A percentile compares a stretch with the other conserved stretches of the same genome.
These are phyloP conservation scores for Trachymyrmex septentrionalis DNA, from an alignment of 1,140 invertebrate genomes.

Conservation along the genomic window DNA sequence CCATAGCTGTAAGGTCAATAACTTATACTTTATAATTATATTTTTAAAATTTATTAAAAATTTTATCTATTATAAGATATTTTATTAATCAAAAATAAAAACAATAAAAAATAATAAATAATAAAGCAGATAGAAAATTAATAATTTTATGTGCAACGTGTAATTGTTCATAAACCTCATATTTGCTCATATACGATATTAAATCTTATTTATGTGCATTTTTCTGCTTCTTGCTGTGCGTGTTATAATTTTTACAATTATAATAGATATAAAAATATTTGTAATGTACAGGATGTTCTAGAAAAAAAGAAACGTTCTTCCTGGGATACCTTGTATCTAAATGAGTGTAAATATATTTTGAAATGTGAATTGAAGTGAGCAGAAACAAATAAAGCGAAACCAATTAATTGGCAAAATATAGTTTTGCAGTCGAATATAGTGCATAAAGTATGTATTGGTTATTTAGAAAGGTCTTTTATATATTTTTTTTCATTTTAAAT, in stretches of 20 bases:
- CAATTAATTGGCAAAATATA: constrained; percentile 30
- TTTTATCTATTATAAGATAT: neutral
- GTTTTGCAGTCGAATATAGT: neutral
- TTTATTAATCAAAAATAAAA: constrained; percentile 24
- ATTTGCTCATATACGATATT: constrained; percentile 4
- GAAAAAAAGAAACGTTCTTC: neutral
- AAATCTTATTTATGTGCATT: neutral
- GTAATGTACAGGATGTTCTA: neutral
- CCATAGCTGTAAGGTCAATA: constrained; percentile 89
- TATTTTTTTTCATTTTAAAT: constrained; percentile 5
- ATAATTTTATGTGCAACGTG: constrained; percentile 12
- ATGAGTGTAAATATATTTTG: constrained; percentile 19
- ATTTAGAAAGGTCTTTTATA: neutral
- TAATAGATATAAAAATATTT: constrained; percentile 10
- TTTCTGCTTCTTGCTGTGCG: constrained; percentile 2
- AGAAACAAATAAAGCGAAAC: constrained; percentile 35
- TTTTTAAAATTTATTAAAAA: constrained; percentile 3
- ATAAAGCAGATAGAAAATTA: neutral
- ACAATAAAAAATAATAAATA: constrained; percentile 15
- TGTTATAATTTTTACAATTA: constrained; percentile 7
- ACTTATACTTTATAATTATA: constrained; percentile 43
- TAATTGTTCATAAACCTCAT: constrained; percentile 10
- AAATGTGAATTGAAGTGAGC: neutral
- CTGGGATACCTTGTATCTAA: neutral
- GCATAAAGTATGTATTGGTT: constrained; percentile 30